These are phyloP conservation scores for Gadus chalcogrammus DNA, from an alignment of 2,113 vertebrate genomes.

Conservation along the genomic window DNA sequence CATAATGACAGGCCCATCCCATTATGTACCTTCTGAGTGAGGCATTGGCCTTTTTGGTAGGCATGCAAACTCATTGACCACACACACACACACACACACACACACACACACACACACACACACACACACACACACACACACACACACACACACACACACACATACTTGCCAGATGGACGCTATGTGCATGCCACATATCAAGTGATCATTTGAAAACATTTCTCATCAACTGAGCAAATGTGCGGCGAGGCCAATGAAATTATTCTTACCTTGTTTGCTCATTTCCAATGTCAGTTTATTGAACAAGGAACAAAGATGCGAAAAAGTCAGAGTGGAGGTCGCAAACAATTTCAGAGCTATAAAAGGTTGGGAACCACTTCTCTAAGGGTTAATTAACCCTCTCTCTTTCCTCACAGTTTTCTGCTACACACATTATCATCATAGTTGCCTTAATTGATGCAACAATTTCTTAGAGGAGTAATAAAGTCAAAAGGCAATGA, in stretches of 20 bases:
- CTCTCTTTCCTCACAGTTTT: background rate
- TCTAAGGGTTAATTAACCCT: background rate
- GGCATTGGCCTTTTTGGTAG: constrained; percentile 44
- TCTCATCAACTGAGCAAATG: background rate
- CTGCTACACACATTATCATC: background rate
- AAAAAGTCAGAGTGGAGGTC: too few relatives aligned
- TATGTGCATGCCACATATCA: constrained; percentile 8
- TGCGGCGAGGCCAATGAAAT: background rate
- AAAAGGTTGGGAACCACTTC: too few relatives aligned
- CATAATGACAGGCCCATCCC: constrained; percentile 48
- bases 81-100: background rate
- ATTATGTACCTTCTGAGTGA: constrained; percentile 37
- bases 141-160: background rate
- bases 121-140: constrained; percentile 1
- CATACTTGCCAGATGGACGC: constrained; percentile 14
- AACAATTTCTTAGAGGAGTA: background rate
- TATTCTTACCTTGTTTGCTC: background rate
- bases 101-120: constrained; percentile 15
- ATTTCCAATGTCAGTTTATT: too few relatives aligned
- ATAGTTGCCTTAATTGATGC: background rate
- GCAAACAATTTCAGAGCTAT: too few relatives aligned
- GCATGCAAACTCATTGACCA: constrained; percentile 34
- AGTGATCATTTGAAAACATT: constrained; percentile 13
- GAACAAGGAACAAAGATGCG: too few relatives aligned
- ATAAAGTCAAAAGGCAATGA: background rate